phyloP scores from a whole-genome alignment of 2,797 vertebrate genomes.

The Lerista edwardsae region DNA sequence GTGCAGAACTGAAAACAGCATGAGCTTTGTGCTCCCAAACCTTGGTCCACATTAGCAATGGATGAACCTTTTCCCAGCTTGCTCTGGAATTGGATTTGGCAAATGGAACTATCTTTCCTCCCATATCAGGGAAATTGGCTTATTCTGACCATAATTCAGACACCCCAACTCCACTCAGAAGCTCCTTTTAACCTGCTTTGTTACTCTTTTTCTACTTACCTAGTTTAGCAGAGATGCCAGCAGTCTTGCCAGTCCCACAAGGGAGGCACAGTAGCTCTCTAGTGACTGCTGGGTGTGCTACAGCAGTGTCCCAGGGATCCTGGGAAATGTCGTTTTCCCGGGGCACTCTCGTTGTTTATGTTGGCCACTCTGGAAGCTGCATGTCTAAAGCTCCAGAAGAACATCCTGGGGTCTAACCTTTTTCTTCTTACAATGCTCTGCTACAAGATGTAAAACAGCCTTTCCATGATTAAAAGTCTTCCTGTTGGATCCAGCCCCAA shows the following conservation, averaged over 20 bases:
- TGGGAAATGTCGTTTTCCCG: neutral
- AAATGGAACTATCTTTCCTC: neutral
- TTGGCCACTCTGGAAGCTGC: neutral
- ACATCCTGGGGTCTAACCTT: neutral
- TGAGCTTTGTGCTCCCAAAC: neutral
- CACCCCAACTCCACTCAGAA: neutral
- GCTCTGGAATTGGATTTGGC: neutral
- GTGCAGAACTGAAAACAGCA: too few species aligned
- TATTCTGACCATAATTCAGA: neutral
- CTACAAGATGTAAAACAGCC: neutral
- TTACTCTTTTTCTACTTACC: too few species aligned
- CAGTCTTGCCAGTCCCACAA: too few species aligned
- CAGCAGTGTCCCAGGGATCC: neutral
- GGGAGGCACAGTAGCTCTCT: too few species aligned
- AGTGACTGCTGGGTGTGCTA: neutral
- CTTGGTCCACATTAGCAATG: neutral
- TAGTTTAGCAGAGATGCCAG: too few species aligned
- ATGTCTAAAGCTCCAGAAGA: neutral
- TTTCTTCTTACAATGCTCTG: neutral
- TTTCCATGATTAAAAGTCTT: neutral
- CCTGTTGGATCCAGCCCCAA: too few species aligned
- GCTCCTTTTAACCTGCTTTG: neutral
- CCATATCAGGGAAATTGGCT: too few species aligned
- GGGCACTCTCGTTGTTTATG: neutral
- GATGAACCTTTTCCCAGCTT: too few species aligned